Evolutionary conservation across 2,113 vertebrate species (phyloP).

Genomic region (Anhinga anhinga): DNA sequence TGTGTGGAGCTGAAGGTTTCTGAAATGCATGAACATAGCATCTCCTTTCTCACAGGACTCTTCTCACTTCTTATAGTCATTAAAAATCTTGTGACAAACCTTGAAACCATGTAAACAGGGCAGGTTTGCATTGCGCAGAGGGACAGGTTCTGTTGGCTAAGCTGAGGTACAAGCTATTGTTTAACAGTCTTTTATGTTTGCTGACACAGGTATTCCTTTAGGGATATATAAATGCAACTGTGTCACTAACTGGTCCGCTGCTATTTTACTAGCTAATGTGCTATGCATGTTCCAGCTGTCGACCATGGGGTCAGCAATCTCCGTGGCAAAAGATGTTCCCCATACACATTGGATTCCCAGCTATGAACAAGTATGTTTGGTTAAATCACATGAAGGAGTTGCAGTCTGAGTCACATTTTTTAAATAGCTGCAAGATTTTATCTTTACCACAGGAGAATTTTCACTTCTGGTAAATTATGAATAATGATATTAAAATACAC

Average conservation of each 20-base stretch:
- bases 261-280: background rate
- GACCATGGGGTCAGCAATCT: background rate
- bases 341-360: background rate
- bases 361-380: constrained; percentile 1
- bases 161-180: background rate
- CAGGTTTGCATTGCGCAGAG: background rate
- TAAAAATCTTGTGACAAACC: background rate
- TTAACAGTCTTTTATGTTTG: background rate
- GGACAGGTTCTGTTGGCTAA: background rate
- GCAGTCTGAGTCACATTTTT: constrained; percentile 30
- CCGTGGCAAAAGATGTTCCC: background rate
- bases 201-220: background rate
- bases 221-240: background rate
- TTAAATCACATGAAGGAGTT: background rate
- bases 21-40: background rate
- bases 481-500: constrained; percentile 36
- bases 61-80: background rate
- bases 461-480: constrained; percentile 22
- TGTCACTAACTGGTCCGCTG: background rate
- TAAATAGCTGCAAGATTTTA: constrained; percentile 29
- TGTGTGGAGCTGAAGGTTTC: background rate
- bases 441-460: constrained; percentile 20
- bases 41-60: background rate
- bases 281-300: background rate
- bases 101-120: background rate